Percentiles rank a stretch among this genome's conserved stretches.
These are phyloP conservation scores for Zaprionus ghesquierei DNA, from an alignment of 1,140 invertebrate genomes.

Conservation along the genomic window DNA sequence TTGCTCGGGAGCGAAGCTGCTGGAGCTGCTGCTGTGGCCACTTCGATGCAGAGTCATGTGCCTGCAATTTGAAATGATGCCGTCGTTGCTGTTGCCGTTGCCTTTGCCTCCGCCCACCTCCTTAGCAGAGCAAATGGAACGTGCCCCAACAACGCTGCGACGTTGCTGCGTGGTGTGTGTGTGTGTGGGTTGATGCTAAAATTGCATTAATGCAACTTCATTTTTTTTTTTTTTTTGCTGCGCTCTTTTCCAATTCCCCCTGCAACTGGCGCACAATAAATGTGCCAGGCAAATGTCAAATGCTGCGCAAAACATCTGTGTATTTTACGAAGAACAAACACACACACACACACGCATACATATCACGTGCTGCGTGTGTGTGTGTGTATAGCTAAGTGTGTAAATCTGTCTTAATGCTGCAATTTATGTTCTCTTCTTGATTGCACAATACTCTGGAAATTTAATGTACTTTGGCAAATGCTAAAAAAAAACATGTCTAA, in stretches of 20 bases:
- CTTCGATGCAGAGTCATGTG: conserved; percentile 48
- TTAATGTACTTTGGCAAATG: no score
- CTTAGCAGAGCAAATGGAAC: conserved; percentile 41
- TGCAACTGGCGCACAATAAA: conserved; percentile 30
- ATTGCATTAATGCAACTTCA: conserved; percentile 67
- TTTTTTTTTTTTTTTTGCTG: background rate
- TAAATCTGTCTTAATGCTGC: background rate
- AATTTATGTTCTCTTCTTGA: background rate
- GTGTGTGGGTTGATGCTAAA: conserved; percentile 59
- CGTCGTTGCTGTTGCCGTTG: no score
- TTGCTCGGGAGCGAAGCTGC: background rate
- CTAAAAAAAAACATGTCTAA: no score
- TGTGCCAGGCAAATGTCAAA: conserved; percentile 59
- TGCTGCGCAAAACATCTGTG: conserved; percentile 20
- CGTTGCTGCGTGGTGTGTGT: conserved; percentile 42
- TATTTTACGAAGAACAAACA: conserved; percentile 23
- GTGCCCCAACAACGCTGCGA: conserved; percentile 32
- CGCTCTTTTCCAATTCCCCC: conserved; percentile 19
- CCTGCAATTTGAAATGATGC: conserved; percentile 61
- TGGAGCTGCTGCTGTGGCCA: conserved; percentile 6
- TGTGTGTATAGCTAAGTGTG: background rate
- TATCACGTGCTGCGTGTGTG: background rate
- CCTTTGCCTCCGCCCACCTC: conserved; percentile 6
- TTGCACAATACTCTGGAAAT: background rate
- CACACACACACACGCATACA: no score